A percentile compares a stretch with the other conserved stretches of the same genome.
phyloP scores from a whole-genome alignment of 2,888 invertebrate genomes.

The Koerneria pararmatus region DNA sequence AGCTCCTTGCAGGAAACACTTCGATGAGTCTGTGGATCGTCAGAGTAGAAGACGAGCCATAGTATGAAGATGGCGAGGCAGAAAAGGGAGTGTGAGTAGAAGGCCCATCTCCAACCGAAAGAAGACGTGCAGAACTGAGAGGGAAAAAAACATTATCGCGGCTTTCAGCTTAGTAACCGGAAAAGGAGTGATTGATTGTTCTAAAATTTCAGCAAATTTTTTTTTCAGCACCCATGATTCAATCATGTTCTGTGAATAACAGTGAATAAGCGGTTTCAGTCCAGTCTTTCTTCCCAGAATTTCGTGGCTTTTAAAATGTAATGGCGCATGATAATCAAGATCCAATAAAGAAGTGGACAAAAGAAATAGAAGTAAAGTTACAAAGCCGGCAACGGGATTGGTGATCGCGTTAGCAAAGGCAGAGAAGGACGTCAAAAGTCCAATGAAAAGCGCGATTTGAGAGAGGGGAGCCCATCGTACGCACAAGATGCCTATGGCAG shows the following conservation, averaged over 20 bases:
- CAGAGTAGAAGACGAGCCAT: conserved; percentile 24
- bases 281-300: no score
- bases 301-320: no score
- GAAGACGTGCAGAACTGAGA: conserved; percentile 34
- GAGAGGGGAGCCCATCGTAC: conserved; percentile 42
- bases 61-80: conserved; percentile 24
- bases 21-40: conserved; percentile 17
- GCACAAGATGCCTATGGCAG: conserved; percentile 34
- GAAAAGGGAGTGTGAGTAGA: conserved; percentile 15
- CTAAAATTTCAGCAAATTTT: no score
- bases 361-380: conserved; percentile 24
- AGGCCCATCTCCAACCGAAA: conserved; percentile 37
- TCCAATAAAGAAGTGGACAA: no score
- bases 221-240: no score
- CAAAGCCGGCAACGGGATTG: conserved; percentile 40
- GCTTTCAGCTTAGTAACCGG: no score
- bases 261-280: no score
- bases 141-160: neutral
- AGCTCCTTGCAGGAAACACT: conserved; percentile 8
- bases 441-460: conserved; percentile 40
- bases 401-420: conserved; percentile 44
- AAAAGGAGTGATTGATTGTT: no score
- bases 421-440: conserved; percentile 46
- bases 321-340: no score
- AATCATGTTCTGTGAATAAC: no score